Evolutionary conservation across 2,888 invertebrate genomes (phyloP), one percentile per base, ranked within the genome.

Genomic region (Disparrhopalites patrizii): DNA sequence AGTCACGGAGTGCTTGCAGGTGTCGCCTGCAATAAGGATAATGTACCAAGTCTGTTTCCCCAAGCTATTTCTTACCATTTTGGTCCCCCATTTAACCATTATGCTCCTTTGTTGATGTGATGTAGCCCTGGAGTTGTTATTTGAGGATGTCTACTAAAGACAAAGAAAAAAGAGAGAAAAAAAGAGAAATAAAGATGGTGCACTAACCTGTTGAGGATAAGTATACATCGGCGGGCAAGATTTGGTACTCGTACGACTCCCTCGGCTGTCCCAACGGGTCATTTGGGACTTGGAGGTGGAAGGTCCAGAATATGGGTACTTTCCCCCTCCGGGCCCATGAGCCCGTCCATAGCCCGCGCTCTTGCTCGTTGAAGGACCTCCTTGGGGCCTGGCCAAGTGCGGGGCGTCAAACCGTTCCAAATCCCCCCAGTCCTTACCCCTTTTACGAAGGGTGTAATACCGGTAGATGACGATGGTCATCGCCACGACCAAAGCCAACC

Each of bases 381-480:
- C 63, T 27, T 63, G 43, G 40, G 50, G 3, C 18, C 58, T 30
- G 4, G 51, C 30, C n/a, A 52, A 8, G 50, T 69, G 62, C 13
- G 71, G 71, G 20, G 62, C 60, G 52, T 73, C 68, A 63, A 76
- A 84, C 1, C 83, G 80, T 71, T 84, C 84, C 75, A 84, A 76
- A 65, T 83, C 81, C 55, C 82, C 84, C 86, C 86, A 86, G 76
- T 85, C 84, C 76, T 85, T 84, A 25, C 83, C 82, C 65, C 83
- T 83, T 52, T 81, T 81, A 52, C 83, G 82, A 4, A 82, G 77
- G 28, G 83, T 80, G 78, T 87, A 86, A 77, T 87, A 87, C 36
- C 86, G 84, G 76, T 86, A 86, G 73, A 86, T 82, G 33, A 87
- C 84, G 65, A 87, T 81, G 4, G 86, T 86, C 77, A 87, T 83